Conservation (phyloP, 2,888 invertebrate species). For the Zeuzera pyrina region DNA sequence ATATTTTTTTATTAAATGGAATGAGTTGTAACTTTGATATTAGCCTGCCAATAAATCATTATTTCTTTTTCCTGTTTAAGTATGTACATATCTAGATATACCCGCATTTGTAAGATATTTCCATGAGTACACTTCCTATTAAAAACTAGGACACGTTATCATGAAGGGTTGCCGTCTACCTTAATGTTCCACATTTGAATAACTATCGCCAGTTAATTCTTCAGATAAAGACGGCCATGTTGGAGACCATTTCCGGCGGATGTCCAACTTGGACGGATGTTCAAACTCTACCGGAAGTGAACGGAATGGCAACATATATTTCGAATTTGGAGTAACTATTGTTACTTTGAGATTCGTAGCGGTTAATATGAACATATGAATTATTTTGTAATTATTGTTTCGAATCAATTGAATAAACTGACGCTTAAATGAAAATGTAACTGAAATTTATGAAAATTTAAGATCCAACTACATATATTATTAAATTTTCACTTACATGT, state of each 20-base stretch:
- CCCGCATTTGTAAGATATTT: too few relatives aligned
- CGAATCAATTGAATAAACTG: too few relatives aligned
- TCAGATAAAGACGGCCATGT: conserved; percentile 68
- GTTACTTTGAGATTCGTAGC: conserved; percentile 21
- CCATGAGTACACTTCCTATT: too few relatives aligned
- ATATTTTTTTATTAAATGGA: too few relatives aligned
- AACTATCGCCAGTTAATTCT: conserved; percentile 66
- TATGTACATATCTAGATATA: too few relatives aligned
- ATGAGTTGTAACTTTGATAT: too few relatives aligned
- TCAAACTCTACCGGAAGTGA: conserved; percentile 69
- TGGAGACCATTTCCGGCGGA: conserved; percentile 64
- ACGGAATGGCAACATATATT: conserved; percentile 68
- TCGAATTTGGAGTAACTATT: conserved; percentile 61
- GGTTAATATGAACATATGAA: background rate
- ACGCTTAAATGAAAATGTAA: too few relatives aligned
- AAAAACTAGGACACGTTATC: conserved; percentile 20
- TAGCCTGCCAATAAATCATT: too few relatives aligned
- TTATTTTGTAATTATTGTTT: background rate
- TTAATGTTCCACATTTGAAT: conserved; percentile 59
- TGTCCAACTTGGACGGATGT: conserved; percentile 67
- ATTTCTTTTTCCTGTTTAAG: too few relatives aligned
- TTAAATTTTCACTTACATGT: too few relatives aligned
- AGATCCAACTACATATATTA: too few relatives aligned
- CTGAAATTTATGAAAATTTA: too few relatives aligned
- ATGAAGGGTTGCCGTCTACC: conserved; percentile 22